Evolutionary conservation across 2,797 vertebrate species (phyloP), one percentile per base, ranked within the genome.

Genomic region (Takifugu rubripes): DNA sequence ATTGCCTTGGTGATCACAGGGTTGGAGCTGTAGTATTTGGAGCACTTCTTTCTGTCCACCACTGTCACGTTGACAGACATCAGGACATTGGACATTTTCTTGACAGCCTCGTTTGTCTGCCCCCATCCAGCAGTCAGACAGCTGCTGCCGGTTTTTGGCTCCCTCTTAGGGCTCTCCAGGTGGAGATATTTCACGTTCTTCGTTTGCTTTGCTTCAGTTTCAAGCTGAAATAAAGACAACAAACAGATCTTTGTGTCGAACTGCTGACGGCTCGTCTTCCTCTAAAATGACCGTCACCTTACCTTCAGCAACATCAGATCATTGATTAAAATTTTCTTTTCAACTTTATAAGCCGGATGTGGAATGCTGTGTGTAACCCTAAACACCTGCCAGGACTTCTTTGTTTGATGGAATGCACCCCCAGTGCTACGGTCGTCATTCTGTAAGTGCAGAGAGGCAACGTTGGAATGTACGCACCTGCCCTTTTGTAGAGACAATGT

Each of bases 101-200:
- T 27, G 0, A 0, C 3, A 0, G 0, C 0, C 1, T 60, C 54
- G 0, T 64, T 62, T 4, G 68, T 86, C 0, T 0, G 3, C 0
- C 89, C 90, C 89, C 90, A 91, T 60, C 90, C 90, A 25, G 89
- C 89, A 60, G 86, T 87, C 58, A 56, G 7, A 26, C 90, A 91
- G 1, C 0, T 25, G 26, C 26, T 60, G 3, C 75, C 77, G 12
- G 21, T 55, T 16, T 17, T 0, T 0, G 81, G 77, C 0, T 85
- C 56, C 48, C 14, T 33, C 10, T 17, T 3, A 0, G 14, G 5
- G 0, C 49, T 25, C 8, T 2, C 31, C 64, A 69, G 21, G 5
- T 6, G 15, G 5, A 81, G 64, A 10, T 2, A 27, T 10, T 55
- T 24, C 14, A 90, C 83, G 0, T 54, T 33, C 3, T 64, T 2